phyloP scores from a whole-genome alignment of 2,797 vertebrate genomes.

The Enteromius mattozi region DNA sequence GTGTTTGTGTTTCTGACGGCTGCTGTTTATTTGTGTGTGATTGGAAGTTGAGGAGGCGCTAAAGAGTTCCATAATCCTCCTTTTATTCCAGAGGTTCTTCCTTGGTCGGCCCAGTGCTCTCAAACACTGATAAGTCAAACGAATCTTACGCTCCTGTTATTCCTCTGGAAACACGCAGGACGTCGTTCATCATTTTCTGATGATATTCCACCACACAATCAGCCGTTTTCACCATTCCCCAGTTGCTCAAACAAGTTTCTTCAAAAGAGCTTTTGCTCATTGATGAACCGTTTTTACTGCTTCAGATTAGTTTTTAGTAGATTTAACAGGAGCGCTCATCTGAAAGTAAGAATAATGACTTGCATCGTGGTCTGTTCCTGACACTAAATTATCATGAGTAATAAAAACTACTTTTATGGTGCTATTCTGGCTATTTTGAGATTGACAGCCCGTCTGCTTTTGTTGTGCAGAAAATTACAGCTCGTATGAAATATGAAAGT shows the following conservation, averaged over 20 bases:
- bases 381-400: neutral
- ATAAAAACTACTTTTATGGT: neutral
- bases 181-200: neutral
- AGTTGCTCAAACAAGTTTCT: slow-evolving; percentile 4
- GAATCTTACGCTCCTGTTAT: slow-evolving; percentile 43
- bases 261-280: neutral
- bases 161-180: slow-evolving; percentile 13
- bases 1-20: slow-evolving; percentile 64
- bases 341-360: too few species aligned
- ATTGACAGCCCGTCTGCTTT: neutral
- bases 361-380: neutral
- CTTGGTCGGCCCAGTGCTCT: slow-evolving; percentile 68
- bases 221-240: neutral
- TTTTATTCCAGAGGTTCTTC: slow-evolving; percentile 80
- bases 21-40: slow-evolving; percentile 78
- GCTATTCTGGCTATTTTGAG: neutral
- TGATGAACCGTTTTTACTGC: neutral
- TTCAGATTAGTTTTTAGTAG: neutral
- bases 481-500: neutral
- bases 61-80: slow-evolving; percentile 80
- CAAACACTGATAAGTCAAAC: slow-evolving; percentile 78
- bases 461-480: neutral
- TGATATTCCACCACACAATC: slow-evolving; percentile 15
- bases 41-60: slow-evolving; percentile 69
- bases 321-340: neutral